These are phyloP conservation scores for Cebidichthys violaceus DNA, from an alignment of 2,113 vertebrate genomes.

Conservation along the genomic window DNA sequence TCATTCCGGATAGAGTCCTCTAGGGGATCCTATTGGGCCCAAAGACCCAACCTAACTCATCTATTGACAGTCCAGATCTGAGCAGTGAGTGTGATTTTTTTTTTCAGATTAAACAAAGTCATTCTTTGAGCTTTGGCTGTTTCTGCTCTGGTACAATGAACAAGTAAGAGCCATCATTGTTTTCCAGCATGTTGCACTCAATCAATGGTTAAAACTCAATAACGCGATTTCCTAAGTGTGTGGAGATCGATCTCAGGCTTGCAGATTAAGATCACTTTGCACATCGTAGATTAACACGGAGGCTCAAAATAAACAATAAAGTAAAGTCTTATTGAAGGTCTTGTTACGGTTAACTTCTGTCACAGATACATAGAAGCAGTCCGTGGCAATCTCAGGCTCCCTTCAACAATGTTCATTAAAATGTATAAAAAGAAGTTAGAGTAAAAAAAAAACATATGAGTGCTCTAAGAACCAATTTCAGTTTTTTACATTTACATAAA, in stretches of 20 bases:
- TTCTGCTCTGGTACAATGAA: constrained; percentile 7
- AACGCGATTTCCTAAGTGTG: not conserved
- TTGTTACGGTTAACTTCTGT: too few species aligned
- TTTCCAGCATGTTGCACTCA: constrained; percentile 11
- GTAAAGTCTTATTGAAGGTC: not conserved
- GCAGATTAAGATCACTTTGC: not conserved
- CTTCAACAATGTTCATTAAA: not conserved
- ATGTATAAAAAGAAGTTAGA: not conserved
- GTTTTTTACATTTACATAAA: constrained; percentile 2
- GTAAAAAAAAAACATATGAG: not conserved
- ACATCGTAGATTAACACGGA: not conserved
- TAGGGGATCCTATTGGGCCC: not conserved
- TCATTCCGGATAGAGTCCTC: not conserved
- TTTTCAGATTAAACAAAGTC: constrained; percentile 5
- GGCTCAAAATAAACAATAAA: not conserved
- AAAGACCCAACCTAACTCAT: constrained; percentile 19
- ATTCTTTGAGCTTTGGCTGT: constrained; percentile 8
- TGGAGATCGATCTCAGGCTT: not conserved
- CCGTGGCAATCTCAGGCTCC: not conserved
- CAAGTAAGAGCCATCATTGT: not conserved
- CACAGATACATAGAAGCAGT: not conserved
- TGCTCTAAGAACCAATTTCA: not conserved
- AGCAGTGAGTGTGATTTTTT: not conserved
- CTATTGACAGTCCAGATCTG: not conserved
- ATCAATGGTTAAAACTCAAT: not conserved